Evolutionary conservation across 2,797 vertebrate genomes (phyloP).

Genomic region (Tympanoctomys barrerae): DNA sequence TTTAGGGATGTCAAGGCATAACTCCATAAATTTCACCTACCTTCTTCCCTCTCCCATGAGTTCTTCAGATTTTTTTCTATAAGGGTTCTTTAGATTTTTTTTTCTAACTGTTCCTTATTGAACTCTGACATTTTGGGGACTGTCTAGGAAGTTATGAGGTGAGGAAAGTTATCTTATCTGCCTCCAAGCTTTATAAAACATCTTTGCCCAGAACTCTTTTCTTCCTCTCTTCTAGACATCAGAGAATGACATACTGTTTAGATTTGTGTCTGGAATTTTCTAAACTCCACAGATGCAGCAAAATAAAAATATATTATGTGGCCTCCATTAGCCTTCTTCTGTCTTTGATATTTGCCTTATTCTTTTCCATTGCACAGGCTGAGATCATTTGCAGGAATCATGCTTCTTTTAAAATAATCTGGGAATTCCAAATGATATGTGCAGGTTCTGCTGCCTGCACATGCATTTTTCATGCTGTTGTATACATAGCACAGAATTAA

Average conservation of each 20-base stretch:
- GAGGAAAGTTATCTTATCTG: not conserved
- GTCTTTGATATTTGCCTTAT: not conserved
- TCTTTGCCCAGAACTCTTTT: not conserved
- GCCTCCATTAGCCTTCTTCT: not conserved
- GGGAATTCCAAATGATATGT: not conserved
- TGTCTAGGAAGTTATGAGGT: not conserved
- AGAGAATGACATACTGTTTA: not conserved
- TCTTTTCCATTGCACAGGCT: not conserved
- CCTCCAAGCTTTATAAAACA: not conserved
- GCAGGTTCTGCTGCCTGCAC: not conserved
- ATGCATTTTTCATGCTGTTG: not conserved
- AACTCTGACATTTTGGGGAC: not conserved
- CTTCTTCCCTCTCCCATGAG: not conserved
- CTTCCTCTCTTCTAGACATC: not conserved
- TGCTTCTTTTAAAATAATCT: not conserved
- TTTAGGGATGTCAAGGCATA: too few species aligned
- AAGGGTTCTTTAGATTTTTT: not conserved
- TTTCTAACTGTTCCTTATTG: not conserved
- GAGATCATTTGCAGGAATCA: not conserved
- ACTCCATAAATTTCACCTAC: not conserved
- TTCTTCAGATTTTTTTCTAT: not conserved
- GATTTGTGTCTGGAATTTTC: constrained; percentile 45
- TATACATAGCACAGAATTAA: not conserved
- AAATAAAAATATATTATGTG: not conserved
- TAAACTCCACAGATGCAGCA: constrained; percentile 16